A percentile compares a stretch with the other conserved stretches of the same genome.
Evolutionary conservation across 2,797 vertebrate species (phyloP).

Genomic region (Buceros bicornis): DNA sequence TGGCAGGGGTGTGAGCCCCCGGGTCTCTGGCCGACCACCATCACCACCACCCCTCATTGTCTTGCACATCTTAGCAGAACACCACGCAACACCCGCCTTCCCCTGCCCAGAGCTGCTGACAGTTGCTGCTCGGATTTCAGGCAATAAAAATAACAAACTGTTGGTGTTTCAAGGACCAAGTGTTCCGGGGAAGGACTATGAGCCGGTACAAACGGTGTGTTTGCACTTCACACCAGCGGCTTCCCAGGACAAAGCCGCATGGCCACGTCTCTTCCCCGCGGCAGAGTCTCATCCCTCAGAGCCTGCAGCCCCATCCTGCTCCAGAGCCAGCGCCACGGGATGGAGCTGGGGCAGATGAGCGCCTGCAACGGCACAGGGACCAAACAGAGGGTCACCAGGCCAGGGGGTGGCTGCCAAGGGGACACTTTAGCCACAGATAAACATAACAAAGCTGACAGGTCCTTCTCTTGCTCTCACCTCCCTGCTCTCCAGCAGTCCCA

Average conservation of each 20-base stretch:
- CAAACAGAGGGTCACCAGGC: rapidly evolving
- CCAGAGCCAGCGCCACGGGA: not conserved
- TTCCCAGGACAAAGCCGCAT: rapidly evolving
- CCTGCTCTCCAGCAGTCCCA: not conserved
- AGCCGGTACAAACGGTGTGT: not conserved
- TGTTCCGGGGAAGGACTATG: not conserved
- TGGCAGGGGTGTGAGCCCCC: not conserved
- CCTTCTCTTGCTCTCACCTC: not conserved
- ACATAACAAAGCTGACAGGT: not conserved
- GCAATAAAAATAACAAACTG: not conserved
- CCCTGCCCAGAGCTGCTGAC: not conserved
- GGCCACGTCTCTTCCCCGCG: not conserved
- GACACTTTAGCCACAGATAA: not conserved
- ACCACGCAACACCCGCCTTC: not conserved
- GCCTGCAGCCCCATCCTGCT: not conserved
- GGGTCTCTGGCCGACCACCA: not conserved
- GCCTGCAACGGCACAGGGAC: not conserved
- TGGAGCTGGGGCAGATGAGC: rapidly evolving
- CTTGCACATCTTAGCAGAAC: rapidly evolving
- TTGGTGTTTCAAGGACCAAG: not conserved
- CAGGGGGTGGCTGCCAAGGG: not conserved
- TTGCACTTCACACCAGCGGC: not conserved
- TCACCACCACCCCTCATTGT: not conserved
- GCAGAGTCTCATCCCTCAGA: not conserved
- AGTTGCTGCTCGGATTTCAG: not conserved